phyloP scores from a whole-genome alignment of 2,113 vertebrate species.

The Leptodactylus fuscus region DNA sequence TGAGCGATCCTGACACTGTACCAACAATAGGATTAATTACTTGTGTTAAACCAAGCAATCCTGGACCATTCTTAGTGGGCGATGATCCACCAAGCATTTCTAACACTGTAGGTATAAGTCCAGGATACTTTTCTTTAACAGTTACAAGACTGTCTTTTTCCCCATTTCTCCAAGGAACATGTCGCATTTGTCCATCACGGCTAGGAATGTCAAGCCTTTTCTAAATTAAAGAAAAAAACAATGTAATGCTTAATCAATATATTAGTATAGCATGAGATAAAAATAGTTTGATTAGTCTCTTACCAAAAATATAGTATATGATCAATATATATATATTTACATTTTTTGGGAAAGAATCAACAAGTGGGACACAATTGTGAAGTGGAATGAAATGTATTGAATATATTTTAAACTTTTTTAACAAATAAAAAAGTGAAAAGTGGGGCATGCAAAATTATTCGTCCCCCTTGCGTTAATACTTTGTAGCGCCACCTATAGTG shows the following conservation, averaged over 20 bases:
- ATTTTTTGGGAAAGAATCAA: too few species aligned
- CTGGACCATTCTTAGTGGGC: too few species aligned
- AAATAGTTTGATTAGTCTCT: neutral
- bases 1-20: neutral
- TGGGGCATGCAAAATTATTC: too few species aligned
- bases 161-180: neutral
- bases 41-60: too few species aligned
- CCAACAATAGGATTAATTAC: too few species aligned
- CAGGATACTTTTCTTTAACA: neutral
- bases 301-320: neutral
- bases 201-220: neutral
- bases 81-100: neutral
- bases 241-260: neutral
- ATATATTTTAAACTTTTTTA: too few species aligned
- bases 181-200: neutral
- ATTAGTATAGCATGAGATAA: neutral
- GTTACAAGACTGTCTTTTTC: neutral
- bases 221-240: neutral
- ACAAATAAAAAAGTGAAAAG: too few species aligned
- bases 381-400: too few species aligned
- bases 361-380: too few species aligned
- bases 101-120: neutral
- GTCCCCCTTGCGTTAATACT: too few species aligned
- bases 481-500: too few species aligned
- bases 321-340: neutral